phyloP scores from a whole-genome alignment of 2,888 invertebrate genomes.

The Acanthosepion esculentum region DNA sequence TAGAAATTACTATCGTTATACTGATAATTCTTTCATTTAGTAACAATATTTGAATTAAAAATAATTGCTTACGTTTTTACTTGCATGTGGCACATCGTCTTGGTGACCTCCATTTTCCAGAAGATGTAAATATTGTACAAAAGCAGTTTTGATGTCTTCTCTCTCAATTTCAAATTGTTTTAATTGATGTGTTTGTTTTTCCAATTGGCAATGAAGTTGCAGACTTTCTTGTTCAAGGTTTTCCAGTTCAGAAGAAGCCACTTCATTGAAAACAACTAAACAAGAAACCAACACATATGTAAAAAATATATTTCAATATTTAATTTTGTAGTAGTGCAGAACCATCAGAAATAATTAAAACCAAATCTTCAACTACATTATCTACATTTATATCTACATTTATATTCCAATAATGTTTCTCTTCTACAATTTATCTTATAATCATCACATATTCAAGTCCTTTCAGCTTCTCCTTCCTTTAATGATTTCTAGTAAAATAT shows the following conservation, averaged over 20 bases:
- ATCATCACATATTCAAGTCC: no score
- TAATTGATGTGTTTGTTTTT: neutral
- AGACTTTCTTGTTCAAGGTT: neutral
- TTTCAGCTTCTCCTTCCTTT: no score
- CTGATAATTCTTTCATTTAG: no score
- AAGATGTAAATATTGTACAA: neutral
- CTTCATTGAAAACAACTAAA: slow-evolving; percentile 33
- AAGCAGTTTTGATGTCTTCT: neutral
- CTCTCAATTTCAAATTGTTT: neutral
- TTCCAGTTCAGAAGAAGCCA: neutral
- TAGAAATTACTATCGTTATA: no score
- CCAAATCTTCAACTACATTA: no score
- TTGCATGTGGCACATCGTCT: neutral
- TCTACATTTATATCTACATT: no score
- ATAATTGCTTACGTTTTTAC: neutral
- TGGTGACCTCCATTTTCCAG: neutral
- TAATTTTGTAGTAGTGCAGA: neutral
- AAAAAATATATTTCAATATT: neutral
- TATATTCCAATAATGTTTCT: no score
- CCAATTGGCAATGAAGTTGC: neutral
- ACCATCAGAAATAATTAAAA: no score
- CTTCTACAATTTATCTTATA: no score
- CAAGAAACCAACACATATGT: neutral
- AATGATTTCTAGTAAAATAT: no score
- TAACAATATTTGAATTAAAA: neutral